Conservation (phyloP, 2,888 invertebrate genomes). For the Tipula vernalis region DNA sequence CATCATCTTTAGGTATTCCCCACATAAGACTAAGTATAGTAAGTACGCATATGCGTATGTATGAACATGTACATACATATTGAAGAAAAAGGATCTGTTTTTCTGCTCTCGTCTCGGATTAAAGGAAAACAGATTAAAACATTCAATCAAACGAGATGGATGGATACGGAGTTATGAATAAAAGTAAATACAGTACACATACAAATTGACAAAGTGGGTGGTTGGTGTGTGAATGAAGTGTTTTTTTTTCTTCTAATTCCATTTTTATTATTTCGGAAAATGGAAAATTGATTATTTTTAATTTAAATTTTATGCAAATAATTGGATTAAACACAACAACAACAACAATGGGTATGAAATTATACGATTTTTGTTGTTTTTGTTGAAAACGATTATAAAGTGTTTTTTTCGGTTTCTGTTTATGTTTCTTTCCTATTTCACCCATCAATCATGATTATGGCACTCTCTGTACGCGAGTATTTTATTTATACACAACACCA, state of each 20-base stretch:
- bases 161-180: neutral
- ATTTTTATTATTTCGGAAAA: neutral
- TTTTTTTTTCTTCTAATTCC: neutral
- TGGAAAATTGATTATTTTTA: neutral
- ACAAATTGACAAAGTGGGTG: neutral
- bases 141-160: neutral
- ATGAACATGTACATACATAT: neutral
- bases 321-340: neutral
- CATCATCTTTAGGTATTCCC: neutral
- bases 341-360: neutral
- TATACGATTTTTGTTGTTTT: neutral
- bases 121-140: neutral
- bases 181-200: neutral
- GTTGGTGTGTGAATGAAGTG: neutral
- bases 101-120: neutral
- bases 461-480: neutral
- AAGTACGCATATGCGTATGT: neutral
- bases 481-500: neutral
- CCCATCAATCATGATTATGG: neutral
- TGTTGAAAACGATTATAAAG: neutral
- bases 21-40: neutral
- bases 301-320: slow-evolving; percentile 4
- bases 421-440: neutral
- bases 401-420: neutral
- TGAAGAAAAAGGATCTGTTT: neutral